Conservation (phyloP, 2,113 vertebrate species). For the Hypomesus transpacificus region DNA sequence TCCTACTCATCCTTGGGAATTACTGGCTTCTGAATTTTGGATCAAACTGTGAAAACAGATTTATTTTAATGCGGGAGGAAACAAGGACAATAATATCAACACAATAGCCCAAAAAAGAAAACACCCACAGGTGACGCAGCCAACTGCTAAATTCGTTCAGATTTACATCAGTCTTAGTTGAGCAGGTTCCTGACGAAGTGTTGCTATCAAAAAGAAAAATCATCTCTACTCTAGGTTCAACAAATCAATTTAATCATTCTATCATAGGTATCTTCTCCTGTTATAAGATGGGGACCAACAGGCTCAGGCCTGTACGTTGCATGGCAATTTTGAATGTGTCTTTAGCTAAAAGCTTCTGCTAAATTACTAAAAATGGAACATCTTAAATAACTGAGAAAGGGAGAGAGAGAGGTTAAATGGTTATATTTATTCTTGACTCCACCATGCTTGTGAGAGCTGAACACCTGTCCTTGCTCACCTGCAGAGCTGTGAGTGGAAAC, state of each 20-base stretch:
- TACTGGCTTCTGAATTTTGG: background rate
- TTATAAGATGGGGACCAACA: too few species aligned
- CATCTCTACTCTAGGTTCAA: too few species aligned
- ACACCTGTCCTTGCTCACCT: conserved; percentile 27
- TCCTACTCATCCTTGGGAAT: background rate
- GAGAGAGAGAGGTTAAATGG: background rate
- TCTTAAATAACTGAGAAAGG: too few species aligned
- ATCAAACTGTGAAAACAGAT: background rate
- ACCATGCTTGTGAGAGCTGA: too few species aligned
- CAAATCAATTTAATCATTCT: too few species aligned
- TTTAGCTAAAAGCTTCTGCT: too few species aligned
- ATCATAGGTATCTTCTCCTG: too few species aligned
- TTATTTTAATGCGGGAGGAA: background rate
- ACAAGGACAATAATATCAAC: background rate
- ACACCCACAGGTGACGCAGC: background rate
- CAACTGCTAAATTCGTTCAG: background rate
- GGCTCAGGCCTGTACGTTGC: too few species aligned
- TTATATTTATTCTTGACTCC: background rate
- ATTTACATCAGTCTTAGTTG: background rate
- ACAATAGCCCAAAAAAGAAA: background rate
- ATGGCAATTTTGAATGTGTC: too few species aligned
- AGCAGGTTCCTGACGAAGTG: too few species aligned
- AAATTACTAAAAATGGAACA: too few species aligned
- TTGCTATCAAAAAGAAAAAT: too few species aligned
- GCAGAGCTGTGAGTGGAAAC: conserved; percentile 61